These are phyloP conservation scores for Suricata suricatta DNA, from an alignment of 2,113 vertebrate genomes.

Conservation along the genomic window DNA sequence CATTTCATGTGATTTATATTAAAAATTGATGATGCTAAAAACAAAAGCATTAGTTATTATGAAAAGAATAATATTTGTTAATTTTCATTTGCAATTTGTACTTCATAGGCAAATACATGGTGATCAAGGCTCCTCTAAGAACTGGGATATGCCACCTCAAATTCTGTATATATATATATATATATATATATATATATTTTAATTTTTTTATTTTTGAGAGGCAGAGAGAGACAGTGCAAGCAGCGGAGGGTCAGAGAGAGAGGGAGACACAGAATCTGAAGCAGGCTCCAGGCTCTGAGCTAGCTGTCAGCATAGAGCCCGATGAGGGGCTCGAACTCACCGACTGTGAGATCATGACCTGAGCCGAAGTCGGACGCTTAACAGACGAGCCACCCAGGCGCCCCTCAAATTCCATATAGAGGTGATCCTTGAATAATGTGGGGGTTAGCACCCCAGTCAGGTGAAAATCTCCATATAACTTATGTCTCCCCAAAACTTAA, in stretches of 20 bases:
- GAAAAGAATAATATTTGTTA: not conserved
- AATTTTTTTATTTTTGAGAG: too few relatives aligned
- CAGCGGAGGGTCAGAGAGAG: too few relatives aligned
- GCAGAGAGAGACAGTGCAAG: too few relatives aligned
- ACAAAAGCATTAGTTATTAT: not conserved
- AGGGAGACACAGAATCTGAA: too few relatives aligned
- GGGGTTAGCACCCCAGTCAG: not conserved
- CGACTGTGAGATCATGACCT: too few relatives aligned
- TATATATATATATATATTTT: too few relatives aligned
- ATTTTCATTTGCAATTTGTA: not conserved
- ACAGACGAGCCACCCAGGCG: too few relatives aligned
- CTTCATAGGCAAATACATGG: not conserved
- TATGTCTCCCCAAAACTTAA: not conserved
- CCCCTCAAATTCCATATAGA: not conserved
- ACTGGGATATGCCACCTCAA: not conserved
- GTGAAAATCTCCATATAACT: not conserved
- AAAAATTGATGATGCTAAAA: not conserved
- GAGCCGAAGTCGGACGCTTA: too few relatives aligned
- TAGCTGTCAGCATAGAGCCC: too few relatives aligned
- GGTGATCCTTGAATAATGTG: not conserved
- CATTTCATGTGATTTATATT: not conserved
- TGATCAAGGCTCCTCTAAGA: not conserved
- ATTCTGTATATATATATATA: too few relatives aligned
- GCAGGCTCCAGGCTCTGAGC: too few relatives aligned
- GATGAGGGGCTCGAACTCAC: too few relatives aligned